A percentile compares a stretch with the other conserved stretches of the same genome.
Conservation (phyloP, 2,797 vertebrate genomes). For the Anableps anableps region DNA sequence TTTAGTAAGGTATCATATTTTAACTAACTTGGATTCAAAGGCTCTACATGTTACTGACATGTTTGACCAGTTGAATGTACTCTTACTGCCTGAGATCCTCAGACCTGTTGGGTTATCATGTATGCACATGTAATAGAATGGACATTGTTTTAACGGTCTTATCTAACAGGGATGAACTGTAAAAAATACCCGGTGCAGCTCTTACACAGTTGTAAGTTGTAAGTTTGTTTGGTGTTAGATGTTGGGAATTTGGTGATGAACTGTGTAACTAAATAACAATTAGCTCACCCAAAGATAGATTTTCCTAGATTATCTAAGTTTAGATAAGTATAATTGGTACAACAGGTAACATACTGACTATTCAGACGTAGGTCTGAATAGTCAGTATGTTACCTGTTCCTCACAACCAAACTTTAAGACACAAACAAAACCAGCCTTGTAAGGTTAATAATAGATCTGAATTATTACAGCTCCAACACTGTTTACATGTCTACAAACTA, state of each 20-base stretch:
- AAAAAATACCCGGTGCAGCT: too few relatives aligned
- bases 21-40: not conserved
- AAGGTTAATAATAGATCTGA: not conserved
- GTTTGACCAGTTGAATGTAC: not conserved
- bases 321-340: not conserved
- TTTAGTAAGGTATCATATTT: not conserved
- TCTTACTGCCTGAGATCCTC: not conserved
- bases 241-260: not conserved
- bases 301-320: not conserved
- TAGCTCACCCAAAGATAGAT: not conserved
- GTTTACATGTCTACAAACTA: slow-evolving; percentile 7
- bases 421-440: not conserved
- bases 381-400: too few relatives aligned
- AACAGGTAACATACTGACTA: not conserved
- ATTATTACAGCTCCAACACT: not conserved
- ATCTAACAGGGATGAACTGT: not conserved
- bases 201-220: not conserved
- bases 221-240: not conserved
- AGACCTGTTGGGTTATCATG: not conserved
- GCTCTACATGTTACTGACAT: not conserved
- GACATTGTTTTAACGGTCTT: too few relatives aligned
- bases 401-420: not conserved
- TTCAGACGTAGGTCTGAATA: too few relatives aligned
- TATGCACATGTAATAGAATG: too few relatives aligned
- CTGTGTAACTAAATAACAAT: not conserved